Evolutionary conservation across 1,140 invertebrate genomes (phyloP), one percentile per base, ranked within the genome.

Genomic region (Drosophila carrolli): DNA sequence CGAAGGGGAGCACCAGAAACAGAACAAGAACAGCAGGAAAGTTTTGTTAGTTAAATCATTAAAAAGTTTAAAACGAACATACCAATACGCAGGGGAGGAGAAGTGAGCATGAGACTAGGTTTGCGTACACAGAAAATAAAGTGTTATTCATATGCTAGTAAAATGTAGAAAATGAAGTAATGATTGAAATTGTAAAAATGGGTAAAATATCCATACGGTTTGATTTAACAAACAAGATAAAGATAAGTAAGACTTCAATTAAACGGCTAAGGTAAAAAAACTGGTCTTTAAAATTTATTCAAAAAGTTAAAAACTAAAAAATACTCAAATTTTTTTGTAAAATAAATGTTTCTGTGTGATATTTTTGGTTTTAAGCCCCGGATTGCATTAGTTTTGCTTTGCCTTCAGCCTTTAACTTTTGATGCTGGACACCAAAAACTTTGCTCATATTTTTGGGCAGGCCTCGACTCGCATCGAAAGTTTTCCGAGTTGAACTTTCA

Each of bases 31-130:
- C 67, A 70, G 71, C 61, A 63, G 54, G 76, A 90, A 90, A 91
- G 70, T 91, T 91, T 83, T 74, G 85, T 91, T 91, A 91, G 90
- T 91, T 91, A 91, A 91, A 91, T 91, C 90, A 91, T 91, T 91
- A 91, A 91, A 91, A 91, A 91, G 90, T 91, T 91, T 91, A 83
- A 82, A 78, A 73, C 67, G 61, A 78, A 62, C 81, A 84, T 66
- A 76, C 75, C 81, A 78, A 82, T 79, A 41, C 43, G 43, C 14
- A 16, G 6, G 41, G 29, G 14, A 3, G 19, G 23, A 35, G 37
- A 14, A 5, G 14, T 29, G 29, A 37, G 32, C 0, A 41, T 10
- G 43, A 54, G 44, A 38, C 9, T 57, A 51, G 48, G 13, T 55
- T 37, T 55, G 27, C 32, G 8, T 68, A 67, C 65, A 68, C 65